Conservation (phyloP, 2,797 vertebrate genomes). For the Rhynchonycteris naso region DNA sequence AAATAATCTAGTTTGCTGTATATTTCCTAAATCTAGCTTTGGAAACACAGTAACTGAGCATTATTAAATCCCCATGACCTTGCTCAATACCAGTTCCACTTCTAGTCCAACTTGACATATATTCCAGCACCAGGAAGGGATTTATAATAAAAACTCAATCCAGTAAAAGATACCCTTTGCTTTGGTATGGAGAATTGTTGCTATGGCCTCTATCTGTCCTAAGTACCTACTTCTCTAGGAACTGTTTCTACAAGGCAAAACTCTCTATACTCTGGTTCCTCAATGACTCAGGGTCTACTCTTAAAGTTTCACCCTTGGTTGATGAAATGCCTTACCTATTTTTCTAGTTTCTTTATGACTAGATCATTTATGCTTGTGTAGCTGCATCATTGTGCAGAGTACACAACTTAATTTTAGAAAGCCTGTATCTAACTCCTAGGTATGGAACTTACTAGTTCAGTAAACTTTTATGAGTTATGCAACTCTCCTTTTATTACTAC, state of each 20-base stretch:
- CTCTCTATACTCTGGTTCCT: background rate
- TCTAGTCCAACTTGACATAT: background rate
- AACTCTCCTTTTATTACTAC: background rate
- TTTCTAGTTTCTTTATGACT: background rate
- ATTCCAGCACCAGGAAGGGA: background rate
- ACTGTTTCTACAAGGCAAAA: background rate
- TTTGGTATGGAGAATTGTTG: background rate
- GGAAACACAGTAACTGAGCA: constrained; percentile 12
- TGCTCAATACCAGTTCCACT: background rate
- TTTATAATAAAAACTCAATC: background rate
- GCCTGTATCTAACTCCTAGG: background rate
- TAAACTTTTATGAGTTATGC: background rate
- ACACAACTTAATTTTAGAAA: background rate
- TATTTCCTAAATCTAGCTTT: constrained; percentile 26
- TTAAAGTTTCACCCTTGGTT: background rate
- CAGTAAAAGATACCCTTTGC: background rate
- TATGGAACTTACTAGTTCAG: background rate
- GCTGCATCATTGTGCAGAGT: background rate
- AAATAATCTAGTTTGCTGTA: background rate
- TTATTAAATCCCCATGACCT: background rate
- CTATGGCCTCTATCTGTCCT: background rate
- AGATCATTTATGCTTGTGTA: background rate
- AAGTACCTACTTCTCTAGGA: background rate
- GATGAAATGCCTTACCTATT: background rate
- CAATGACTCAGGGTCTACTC: background rate